Evolutionary conservation across 2,888 invertebrate species (phyloP).

Genomic region (Chymomyza procnemis): DNA sequence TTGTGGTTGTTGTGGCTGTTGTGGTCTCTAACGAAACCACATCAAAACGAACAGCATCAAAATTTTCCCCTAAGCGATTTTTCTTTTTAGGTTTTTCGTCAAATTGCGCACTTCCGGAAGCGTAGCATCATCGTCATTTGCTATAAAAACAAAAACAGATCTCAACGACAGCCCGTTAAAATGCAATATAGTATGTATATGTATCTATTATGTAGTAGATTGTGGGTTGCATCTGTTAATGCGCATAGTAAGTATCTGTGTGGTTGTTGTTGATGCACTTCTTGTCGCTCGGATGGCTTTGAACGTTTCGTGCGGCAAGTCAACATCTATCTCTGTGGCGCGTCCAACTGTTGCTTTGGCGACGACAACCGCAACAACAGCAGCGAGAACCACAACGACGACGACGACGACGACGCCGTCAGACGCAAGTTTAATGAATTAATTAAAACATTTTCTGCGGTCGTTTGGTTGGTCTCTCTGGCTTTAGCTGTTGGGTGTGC

Average conservation of each 20-base stretch:
- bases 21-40: neutral
- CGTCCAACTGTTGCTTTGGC: conserved; percentile 15
- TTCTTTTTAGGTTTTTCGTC: conserved; percentile 24
- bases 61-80: conserved; percentile 25
- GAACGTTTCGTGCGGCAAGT: conserved; percentile 2
- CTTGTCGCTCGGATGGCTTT: conserved; percentile 26
- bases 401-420: conserved; percentile 39
- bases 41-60: conserved; percentile 25
- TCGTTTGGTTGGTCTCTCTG: conserved; percentile 14
- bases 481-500: conserved; percentile 25
- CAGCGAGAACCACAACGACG: neutral
- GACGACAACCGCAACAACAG: neutral
- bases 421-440: conserved; percentile 66
- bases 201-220: conserved; percentile 16
- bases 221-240: conserved; percentile 2
- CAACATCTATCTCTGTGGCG: neutral
- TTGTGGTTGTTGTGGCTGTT: neutral
- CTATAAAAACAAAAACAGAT: conserved; percentile 16
- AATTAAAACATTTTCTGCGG: conserved; percentile 58
- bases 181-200: conserved; percentile 1
- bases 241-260: neutral
- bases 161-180: conserved; percentile 33
- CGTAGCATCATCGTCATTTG: conserved; percentile 23
- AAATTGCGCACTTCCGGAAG: conserved; percentile 70
- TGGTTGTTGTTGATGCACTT: conserved; percentile 24